Evolutionary conservation across 1,140 invertebrate species (phyloP), one percentile per base, ranked within the genome.

Genomic region (Zaprionus taronus): DNA sequence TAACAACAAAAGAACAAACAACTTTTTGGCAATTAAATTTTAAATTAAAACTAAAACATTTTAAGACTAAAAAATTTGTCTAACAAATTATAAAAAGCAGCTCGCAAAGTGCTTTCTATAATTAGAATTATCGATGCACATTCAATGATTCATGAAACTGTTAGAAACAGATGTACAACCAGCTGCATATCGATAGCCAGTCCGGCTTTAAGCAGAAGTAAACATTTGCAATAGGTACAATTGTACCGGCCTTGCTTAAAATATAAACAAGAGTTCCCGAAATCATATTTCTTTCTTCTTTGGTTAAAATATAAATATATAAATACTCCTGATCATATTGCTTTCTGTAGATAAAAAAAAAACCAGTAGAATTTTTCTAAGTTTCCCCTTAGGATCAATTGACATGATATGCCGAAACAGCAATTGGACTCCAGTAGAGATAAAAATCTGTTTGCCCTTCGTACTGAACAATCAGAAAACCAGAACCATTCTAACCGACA

Each of bases 401-500:
- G n/a, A 4, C 41, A 47, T 47, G 41, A 47, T 47, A 17, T 47
- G 41, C 17, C 6, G 6, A 34, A 49, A n/a, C 12, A 24, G n/a
- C n/a, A 41, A n/a, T 67, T 44, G 47, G n/a, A 31, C n/a, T 2
- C 15, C 41, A 24, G 41, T 20, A 20, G 5, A 47, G 70, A 53
- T 51, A 38, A 72, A 72, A 28, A 58, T 66, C 53, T 49, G 36
- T 22, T 34, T 41, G 49, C 47, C 72, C 63, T 65, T 71, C 20
- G 36, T 56, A 38, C 58, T 60, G 24, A 61, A 60, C 49, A 69
- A 57, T 62, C 38, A 51, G 70, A 79, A 75, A 78, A 80, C 60
- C 84, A 89, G 84, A 89, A 90, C 79, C 79, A 69, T 81, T 89
- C 72, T 73, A 57, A 34, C 53, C 81, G 57, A 66, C 41, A 63